These are phyloP conservation scores for Hassar affinis DNA, from an alignment of 2,113 vertebrate genomes.

Conservation along the genomic window DNA sequence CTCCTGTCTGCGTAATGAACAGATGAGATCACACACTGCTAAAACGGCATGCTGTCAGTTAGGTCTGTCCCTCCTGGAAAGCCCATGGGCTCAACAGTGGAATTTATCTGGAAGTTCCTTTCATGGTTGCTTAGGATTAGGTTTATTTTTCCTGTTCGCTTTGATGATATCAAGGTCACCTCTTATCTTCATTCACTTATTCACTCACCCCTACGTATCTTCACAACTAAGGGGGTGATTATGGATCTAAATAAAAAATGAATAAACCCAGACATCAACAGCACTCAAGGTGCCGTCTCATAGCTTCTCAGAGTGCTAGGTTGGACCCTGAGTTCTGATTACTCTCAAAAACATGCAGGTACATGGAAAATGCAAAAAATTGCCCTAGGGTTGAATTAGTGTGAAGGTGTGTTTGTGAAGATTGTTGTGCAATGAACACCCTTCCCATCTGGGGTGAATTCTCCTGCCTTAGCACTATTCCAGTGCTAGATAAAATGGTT, in stretches of 20 bases:
- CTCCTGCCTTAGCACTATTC: background rate
- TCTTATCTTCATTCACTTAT: background rate
- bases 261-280: background rate
- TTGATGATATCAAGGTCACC: background rate
- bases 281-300: no score
- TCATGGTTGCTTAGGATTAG: background rate
- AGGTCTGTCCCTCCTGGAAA: slow-evolving; percentile 1
- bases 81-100: background rate
- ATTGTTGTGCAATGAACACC: background rate
- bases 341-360: background rate
- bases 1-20: slow-evolving; percentile 10
- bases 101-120: background rate
- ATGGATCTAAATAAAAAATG: background rate
- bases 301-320: background rate
- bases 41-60: background rate
- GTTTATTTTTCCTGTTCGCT: background rate
- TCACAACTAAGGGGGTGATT: background rate
- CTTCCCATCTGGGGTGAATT: background rate
- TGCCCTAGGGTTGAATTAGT: background rate
- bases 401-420: background rate
- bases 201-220: background rate
- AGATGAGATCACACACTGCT: slow-evolving; percentile 35
- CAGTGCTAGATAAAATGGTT: background rate
- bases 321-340: background rate
- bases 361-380: no score